Conservation (phyloP, 2,888 invertebrate genomes). For the Opisthograptis luteolata region DNA sequence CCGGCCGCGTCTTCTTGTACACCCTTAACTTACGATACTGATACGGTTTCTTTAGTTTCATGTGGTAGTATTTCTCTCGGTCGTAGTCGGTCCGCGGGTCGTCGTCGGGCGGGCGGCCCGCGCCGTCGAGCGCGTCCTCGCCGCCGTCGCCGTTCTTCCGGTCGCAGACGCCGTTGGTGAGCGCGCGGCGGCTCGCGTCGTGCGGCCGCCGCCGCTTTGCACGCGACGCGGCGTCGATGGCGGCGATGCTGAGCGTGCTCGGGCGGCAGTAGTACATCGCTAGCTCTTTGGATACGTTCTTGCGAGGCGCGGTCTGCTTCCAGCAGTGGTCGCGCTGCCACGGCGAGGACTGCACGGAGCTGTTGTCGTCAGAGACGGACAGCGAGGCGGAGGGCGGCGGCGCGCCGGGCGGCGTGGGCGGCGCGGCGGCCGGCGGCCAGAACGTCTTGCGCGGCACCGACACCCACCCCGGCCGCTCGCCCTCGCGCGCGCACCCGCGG, state of each 20-base stretch:
- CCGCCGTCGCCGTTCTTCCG: constrained; percentile 60
- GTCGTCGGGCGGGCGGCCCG: constrained; percentile 37
- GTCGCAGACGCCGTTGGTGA: constrained; percentile 61
- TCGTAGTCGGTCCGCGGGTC: constrained; percentile 58
- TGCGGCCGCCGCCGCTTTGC: constrained; percentile 88
- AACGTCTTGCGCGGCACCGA: constrained; percentile 95
- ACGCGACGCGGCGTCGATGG: constrained; percentile 71
- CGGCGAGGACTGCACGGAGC: constrained; percentile 94
- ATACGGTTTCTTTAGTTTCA: constrained; percentile 82
- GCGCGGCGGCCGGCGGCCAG: constrained; percentile 91
- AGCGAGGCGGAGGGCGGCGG: constrained; percentile 89
- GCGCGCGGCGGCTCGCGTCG: constrained; percentile 65
- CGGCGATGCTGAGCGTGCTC: constrained; percentile 72
- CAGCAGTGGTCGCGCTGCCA: constrained; percentile 96
- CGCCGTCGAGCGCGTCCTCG: constrained; percentile 64
- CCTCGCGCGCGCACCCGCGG: constrained; percentile 81
- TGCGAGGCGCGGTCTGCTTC: constrained; percentile 92
- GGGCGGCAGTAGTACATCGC: constrained; percentile 88
- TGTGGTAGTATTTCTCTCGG: constrained; percentile 75
- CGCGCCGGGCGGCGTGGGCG: constrained; percentile 78
- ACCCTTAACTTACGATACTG: constrained; percentile 80
- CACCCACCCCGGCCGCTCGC: constrained; percentile 94
- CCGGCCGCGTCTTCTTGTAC: constrained; percentile 73
- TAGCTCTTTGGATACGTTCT: constrained; percentile 89
- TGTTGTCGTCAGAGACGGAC: constrained; percentile 95